Conservation (phyloP, 2,888 invertebrate genomes). For the Copidosoma aretas region DNA sequence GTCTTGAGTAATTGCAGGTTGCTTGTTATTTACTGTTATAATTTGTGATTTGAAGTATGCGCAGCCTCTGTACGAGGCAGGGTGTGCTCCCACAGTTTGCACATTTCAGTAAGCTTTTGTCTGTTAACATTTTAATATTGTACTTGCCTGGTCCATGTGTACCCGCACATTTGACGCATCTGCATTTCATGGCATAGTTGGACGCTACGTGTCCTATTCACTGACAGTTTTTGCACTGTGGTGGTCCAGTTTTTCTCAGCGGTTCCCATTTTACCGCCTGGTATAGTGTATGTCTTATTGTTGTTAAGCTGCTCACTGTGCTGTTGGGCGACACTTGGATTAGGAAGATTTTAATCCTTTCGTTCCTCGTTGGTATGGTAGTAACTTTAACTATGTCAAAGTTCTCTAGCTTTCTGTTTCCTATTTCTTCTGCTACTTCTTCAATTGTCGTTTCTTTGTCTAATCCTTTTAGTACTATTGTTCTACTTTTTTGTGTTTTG, state of each 20-base stretch:
- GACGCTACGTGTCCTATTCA: conserved; percentile 5
- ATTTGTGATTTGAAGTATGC: conserved; percentile 1
- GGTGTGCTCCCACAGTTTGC: conserved; percentile 26
- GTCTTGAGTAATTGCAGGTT: too few species aligned
- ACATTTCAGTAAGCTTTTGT: conserved; percentile 2
- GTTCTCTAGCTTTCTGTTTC: not conserved
- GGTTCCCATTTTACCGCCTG: conserved; percentile 27
- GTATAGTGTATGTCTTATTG: not conserved
- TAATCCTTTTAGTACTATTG: not conserved
- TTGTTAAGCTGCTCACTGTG: not conserved
- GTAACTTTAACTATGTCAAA: not conserved
- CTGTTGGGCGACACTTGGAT: not conserved
- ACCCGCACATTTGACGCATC: conserved; percentile 25
- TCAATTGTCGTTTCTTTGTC: not conserved
- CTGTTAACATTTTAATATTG: too few species aligned
- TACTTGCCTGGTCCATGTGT: conserved; percentile 10
- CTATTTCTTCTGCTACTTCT: not conserved
- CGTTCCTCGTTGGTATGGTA: not conserved
- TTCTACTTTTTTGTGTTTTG: too few species aligned
- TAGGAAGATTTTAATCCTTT: not conserved
- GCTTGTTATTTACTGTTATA: too few species aligned
- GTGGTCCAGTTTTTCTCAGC: conserved; percentile 11
- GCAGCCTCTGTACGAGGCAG: conserved; percentile 24
- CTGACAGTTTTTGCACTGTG: conserved; percentile 26
- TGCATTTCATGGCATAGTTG: conserved; percentile 1